These are phyloP conservation scores for Brachyopa scutellaris DNA, from an alignment of 2,888 invertebrate genomes.

Conservation along the genomic window DNA sequence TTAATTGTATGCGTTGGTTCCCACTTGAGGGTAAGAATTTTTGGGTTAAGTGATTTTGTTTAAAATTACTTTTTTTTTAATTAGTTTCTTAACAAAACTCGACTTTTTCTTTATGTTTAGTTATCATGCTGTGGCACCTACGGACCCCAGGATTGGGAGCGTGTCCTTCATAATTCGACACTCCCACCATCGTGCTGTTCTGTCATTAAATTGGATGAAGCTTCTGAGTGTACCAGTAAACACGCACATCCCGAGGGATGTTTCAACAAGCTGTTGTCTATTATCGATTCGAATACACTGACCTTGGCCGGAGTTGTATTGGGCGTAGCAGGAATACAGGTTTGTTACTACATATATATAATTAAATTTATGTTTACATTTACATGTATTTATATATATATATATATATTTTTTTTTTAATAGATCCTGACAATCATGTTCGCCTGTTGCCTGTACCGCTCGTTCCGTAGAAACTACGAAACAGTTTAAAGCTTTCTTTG, in stretches of 20 bases:
- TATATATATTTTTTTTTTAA: constrained; percentile 77
- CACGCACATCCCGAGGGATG: constrained; percentile 86
- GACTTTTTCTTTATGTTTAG: constrained; percentile 81
- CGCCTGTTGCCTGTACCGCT: constrained; percentile 95
- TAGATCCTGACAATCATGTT: constrained; percentile 94
- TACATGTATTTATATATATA: neutral
- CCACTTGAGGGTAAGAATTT: too few species aligned
- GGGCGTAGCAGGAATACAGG: constrained; percentile 93
- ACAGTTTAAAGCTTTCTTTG: constrained; percentile 90
- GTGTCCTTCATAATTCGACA: constrained; percentile 81
- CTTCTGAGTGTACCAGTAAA: constrained; percentile 82
- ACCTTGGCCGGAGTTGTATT: constrained; percentile 92
- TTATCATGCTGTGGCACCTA: constrained; percentile 89
- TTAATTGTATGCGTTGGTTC: too few species aligned
- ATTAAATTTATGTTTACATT: neutral
- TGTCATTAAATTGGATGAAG: constrained; percentile 82
- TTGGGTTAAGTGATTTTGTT: too few species aligned
- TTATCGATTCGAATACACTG: constrained; percentile 88
- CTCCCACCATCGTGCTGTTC: constrained; percentile 80
- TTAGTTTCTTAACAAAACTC: too few species aligned
- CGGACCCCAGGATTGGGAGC: constrained; percentile 86
- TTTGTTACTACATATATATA: too few species aligned
- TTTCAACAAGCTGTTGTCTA: constrained; percentile 84
- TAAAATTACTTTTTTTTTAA: too few species aligned
- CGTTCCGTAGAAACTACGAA: constrained; percentile 96